Conservation (phyloP, 2,113 vertebrate species). For the Falcunculus frontatus region DNA sequence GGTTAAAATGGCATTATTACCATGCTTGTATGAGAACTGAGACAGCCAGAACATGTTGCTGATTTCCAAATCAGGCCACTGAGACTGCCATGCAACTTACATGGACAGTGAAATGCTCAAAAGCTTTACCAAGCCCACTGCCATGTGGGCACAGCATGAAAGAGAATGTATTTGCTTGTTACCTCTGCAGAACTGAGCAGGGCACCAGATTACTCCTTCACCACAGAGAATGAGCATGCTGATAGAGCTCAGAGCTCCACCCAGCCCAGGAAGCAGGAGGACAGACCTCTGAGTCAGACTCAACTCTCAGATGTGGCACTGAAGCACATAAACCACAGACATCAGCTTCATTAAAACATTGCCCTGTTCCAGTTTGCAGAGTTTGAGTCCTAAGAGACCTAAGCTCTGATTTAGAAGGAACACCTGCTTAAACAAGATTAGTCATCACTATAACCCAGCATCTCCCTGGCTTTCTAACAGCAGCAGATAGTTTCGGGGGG, state of each 20-base stretch:
- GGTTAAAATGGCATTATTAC: neutral
- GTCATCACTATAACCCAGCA: neutral
- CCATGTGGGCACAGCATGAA: neutral
- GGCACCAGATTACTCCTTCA: neutral
- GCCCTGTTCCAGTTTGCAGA: neutral
- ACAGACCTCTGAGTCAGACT: slow-evolving; percentile 25
- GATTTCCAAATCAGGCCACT: neutral
- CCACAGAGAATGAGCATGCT: neutral
- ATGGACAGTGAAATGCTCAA: neutral
- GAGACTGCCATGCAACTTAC: neutral
- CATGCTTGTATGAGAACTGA: neutral
- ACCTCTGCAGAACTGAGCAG: neutral
- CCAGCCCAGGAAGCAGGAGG: slow-evolving; percentile 24
- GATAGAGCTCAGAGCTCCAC: slow-evolving; percentile 19
- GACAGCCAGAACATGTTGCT: neutral
- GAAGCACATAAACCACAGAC: slow-evolving; percentile 19
- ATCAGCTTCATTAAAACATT: slow-evolving; percentile 18
- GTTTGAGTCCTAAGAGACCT: neutral
- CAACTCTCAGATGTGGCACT: slow-evolving; percentile 37
- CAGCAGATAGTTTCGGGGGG: neutral
- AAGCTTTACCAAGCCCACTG: neutral
- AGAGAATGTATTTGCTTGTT: neutral
- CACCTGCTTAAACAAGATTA: slow-evolving; percentile 46
- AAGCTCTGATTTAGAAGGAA: slow-evolving; percentile 9
- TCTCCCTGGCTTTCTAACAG: neutral